Conservation (phyloP, 2,797 vertebrate species). For the Merluccius polli region DNA sequence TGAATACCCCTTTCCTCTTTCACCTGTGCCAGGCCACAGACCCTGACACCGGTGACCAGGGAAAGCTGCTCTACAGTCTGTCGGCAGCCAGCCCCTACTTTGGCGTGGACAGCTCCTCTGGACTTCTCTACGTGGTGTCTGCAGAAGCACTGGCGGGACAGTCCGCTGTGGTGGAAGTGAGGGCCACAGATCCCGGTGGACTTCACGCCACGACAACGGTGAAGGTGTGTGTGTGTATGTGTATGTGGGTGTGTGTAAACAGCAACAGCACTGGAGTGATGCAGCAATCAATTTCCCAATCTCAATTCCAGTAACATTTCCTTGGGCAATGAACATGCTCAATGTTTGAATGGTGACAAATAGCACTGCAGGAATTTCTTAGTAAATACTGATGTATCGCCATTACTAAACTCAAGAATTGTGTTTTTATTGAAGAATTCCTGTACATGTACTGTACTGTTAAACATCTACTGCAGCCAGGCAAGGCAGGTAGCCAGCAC, state of each 20-base stretch:
- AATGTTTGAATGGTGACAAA: neutral
- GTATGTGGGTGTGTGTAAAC: too few species aligned
- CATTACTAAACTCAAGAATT: neutral
- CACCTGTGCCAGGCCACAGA: constrained; percentile 67
- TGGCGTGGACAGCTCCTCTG: constrained; percentile 64
- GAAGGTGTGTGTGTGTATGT: constrained; percentile 51
- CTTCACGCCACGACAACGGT: constrained; percentile 51
- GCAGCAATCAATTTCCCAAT: neutral
- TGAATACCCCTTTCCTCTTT: too few species aligned
- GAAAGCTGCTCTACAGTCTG: constrained; percentile 69
- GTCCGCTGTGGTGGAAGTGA: constrained; percentile 39
- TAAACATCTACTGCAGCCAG: too few species aligned
- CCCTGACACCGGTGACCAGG: constrained; percentile 59
- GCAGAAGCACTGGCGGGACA: constrained; percentile 38
- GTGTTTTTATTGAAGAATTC: neutral
- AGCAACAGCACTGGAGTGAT: neutral
- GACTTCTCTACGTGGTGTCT: constrained; percentile 71
- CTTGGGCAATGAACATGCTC: neutral
- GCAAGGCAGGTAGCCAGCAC: too few species aligned
- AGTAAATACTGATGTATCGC: neutral
- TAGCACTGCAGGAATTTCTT: neutral
- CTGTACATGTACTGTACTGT: neutral
- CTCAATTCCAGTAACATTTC: neutral
- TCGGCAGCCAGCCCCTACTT: constrained; percentile 36
- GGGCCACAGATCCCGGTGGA: constrained; percentile 61